A percentile compares a stretch with the other conserved stretches of the same genome.
Evolutionary conservation across 2,113 vertebrate genomes (phyloP).

Genomic region (Heteronetta atricapilla): DNA sequence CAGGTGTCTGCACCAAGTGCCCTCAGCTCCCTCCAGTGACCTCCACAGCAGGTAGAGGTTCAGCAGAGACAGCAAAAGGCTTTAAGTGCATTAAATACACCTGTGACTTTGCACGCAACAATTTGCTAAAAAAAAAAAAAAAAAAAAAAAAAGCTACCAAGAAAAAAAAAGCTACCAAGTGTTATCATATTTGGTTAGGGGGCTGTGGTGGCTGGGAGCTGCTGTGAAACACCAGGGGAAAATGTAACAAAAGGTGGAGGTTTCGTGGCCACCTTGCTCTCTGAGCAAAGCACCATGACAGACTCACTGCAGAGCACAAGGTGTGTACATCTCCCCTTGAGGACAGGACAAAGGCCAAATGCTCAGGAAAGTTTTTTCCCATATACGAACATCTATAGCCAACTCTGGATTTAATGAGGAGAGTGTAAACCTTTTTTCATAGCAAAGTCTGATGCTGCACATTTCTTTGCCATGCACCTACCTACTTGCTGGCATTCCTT

Average conservation of each 20-base stretch:
- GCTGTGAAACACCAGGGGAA: too few species aligned
- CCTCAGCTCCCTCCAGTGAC: neutral
- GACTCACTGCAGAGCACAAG: neutral
- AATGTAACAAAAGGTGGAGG: accelerated
- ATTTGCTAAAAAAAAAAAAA: neutral
- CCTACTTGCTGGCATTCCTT: neutral
- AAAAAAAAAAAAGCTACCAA: neutral
- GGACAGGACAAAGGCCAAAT: neutral
- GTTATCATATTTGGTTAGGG: neutral
- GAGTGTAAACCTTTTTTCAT: neutral
- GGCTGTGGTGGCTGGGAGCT: neutral
- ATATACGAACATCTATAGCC: neutral
- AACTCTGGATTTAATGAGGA: neutral
- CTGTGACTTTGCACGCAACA: neutral
- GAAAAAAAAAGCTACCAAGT: neutral
- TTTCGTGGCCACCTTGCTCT: accelerated
- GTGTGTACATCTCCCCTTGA: neutral
- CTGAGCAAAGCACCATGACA: neutral
- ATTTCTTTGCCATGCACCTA: neutral
- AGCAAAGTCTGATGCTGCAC: neutral
- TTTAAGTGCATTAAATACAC: neutral
- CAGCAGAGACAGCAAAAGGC: neutral
- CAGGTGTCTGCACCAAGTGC: neutral
- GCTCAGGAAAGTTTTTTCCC: neutral
- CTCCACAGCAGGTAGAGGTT: neutral